Evolutionary conservation across 2,888 invertebrate species (phyloP).

Genomic region (Pheosia gnoma): DNA sequence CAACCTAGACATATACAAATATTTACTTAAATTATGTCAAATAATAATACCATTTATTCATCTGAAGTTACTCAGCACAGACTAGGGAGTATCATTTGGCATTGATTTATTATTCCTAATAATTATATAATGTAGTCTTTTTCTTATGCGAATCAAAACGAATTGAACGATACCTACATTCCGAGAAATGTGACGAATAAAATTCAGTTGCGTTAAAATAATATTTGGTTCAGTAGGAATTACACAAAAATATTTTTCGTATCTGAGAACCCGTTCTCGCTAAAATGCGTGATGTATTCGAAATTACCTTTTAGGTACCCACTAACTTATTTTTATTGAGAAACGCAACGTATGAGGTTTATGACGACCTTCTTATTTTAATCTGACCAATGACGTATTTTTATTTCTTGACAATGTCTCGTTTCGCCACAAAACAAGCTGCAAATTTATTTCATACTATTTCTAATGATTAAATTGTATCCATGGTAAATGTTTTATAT

Average conservation of each 20-base stretch:
- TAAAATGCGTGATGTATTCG: too few relatives aligned
- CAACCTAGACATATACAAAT: not conserved
- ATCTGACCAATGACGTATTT: too few relatives aligned
- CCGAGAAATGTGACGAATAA: conserved; percentile 6
- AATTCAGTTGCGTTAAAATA: not conserved
- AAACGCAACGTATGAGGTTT: too few relatives aligned
- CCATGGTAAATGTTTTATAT: too few relatives aligned
- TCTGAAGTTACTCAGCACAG: not conserved
- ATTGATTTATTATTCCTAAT: conserved; percentile 22
- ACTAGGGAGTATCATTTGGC: conserved; percentile 1
- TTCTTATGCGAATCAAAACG: conserved; percentile 4
- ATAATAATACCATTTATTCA: not conserved
- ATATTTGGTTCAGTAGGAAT: conserved; percentile 1
- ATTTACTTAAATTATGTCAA: not conserved
- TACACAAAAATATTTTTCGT: not conserved
- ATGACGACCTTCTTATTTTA: too few relatives aligned
- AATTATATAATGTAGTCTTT: conserved; percentile 9
- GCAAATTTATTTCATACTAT: too few relatives aligned
- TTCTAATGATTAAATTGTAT: too few relatives aligned
- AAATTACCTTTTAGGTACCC: too few relatives aligned
- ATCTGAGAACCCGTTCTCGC: too few relatives aligned
- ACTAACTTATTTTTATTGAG: too few relatives aligned
- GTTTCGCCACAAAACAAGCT: too few relatives aligned
- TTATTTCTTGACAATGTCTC: too few relatives aligned
- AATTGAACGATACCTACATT: conserved; percentile 3